Evolutionary conservation across 2,797 vertebrate species (phyloP).

Genomic region (Distichodus sexfasciatus): DNA sequence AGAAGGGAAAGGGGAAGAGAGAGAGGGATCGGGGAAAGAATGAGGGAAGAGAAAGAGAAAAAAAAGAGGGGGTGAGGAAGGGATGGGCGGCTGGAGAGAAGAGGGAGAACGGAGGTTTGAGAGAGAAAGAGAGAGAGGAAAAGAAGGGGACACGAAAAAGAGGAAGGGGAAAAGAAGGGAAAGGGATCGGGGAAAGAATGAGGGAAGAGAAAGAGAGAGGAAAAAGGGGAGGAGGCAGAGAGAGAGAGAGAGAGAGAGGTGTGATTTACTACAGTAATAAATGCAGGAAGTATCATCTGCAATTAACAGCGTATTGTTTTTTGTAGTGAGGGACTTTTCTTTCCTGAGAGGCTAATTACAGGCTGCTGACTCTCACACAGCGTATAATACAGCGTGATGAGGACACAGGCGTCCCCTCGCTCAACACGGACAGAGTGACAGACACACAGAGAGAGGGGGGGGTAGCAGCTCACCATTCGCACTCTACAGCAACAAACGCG

Average conservation of each 20-base stretch:
- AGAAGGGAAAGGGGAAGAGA: no score
- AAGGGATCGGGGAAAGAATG: neutral
- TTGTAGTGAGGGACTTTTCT: conserved; percentile 48
- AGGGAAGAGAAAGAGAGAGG: neutral
- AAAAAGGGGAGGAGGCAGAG: neutral
- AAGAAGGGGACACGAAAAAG: neutral
- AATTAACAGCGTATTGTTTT: conserved; percentile 70
- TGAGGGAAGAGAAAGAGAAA: neutral
- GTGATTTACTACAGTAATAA: conserved; percentile 66
- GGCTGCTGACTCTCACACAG: conserved; percentile 46
- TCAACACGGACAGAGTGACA: conserved; percentile 31
- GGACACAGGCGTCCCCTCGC: conserved; percentile 26
- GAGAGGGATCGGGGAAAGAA: neutral
- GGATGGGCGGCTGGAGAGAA: conserved; percentile 34
- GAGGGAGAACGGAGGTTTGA: conserved; percentile 43
- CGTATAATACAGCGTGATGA: conserved; percentile 46
- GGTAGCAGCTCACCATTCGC: no score
- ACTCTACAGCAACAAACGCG: neutral
- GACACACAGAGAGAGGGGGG: neutral
- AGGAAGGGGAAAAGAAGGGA: neutral
- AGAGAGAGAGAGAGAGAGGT: conserved; percentile 36
- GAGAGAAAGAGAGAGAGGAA: neutral
- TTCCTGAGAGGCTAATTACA: conserved; percentile 63
- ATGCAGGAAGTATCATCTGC: conserved; percentile 60
- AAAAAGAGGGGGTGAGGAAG: neutral